Conservation (phyloP, 2,888 invertebrate genomes). For the Endomychus coccineus region DNA sequence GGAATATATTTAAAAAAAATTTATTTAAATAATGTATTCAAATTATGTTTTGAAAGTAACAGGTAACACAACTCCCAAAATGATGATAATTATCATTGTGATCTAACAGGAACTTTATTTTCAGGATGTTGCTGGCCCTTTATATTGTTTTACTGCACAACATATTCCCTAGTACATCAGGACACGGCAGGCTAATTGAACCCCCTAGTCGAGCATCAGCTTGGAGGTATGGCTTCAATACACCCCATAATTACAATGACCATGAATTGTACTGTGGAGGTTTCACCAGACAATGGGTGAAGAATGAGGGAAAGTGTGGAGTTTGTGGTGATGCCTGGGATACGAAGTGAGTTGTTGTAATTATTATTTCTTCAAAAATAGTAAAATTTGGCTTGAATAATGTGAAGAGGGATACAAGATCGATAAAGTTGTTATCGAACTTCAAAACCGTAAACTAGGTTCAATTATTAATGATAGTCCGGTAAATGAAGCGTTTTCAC, state of each 20-base stretch:
- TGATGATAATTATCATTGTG: too few species aligned
- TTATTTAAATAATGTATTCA: too few species aligned
- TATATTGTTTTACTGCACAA: conserved; percentile 4
- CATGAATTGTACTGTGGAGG: conserved; percentile 85
- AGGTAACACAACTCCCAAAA: too few species aligned
- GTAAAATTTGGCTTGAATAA: too few species aligned
- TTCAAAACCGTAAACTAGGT: too few species aligned
- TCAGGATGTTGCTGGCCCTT: conserved; percentile 8
- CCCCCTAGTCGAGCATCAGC: conserved; percentile 82
- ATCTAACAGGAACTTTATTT: too few species aligned
- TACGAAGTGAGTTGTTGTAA: conserved; percentile 36
- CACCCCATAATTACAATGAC: conserved; percentile 84
- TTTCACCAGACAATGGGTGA: conserved; percentile 73
- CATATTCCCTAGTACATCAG: conserved; percentile 40
- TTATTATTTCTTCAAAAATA: not conserved
- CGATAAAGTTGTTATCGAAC: too few species aligned
- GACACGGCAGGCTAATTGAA: conserved; percentile 71
- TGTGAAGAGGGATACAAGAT: too few species aligned
- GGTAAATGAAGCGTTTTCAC: too few species aligned
- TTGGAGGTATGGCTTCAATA: conserved; percentile 83
- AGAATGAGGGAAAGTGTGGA: conserved; percentile 77
- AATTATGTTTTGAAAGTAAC: too few species aligned
- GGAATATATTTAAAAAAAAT: too few species aligned
- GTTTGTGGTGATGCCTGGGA: conserved; percentile 85
- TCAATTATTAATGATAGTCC: too few species aligned